These are phyloP conservation scores for Watsonalla cultraria DNA, from an alignment of 2,888 invertebrate genomes.

Conservation along the genomic window DNA sequence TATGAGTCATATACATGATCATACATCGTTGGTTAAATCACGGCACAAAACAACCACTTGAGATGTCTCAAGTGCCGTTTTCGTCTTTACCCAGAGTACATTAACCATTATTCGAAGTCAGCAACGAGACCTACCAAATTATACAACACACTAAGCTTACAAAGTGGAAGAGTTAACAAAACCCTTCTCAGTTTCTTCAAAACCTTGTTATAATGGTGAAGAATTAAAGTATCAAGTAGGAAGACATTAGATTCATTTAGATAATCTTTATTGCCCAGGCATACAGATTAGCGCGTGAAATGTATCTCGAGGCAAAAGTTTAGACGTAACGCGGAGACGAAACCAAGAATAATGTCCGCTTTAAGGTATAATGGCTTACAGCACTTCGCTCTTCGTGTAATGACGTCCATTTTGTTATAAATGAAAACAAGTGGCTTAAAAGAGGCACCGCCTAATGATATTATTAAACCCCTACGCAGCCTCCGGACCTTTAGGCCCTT, in stretches of 20 bases:
- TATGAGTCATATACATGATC: no score
- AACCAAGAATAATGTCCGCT: slow-evolving; percentile 54
- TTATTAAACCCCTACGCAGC: slow-evolving; percentile 13
- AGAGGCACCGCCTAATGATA: slow-evolving; percentile 50
- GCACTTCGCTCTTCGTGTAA: slow-evolving; percentile 61
- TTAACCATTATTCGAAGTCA: no score
- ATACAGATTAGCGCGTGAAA: slow-evolving; percentile 1
- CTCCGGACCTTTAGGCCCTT: slow-evolving; percentile 4
- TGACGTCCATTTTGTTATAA: slow-evolving; percentile 57
- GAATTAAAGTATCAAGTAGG: slow-evolving; percentile 2
- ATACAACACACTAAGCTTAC: no score
- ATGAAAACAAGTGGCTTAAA: slow-evolving; percentile 62
- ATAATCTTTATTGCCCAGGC: slow-evolving; percentile 2
- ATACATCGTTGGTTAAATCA: no score
- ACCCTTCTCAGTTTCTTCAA: neutral
- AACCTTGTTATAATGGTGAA: neutral
- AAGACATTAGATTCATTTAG: slow-evolving; percentile 2
- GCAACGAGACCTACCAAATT: no score
- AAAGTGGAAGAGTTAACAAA: no score
- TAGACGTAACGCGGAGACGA: slow-evolving; percentile 38
- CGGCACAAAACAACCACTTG: no score
- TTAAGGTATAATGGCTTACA: slow-evolving; percentile 54
- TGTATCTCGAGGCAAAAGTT: slow-evolving; percentile 29
- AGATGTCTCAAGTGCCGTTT: no score
- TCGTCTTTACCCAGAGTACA: no score